Evolutionary conservation across 2,113 vertebrate species (phyloP), one percentile per base, ranked within the genome.

Genomic region (Dasyornis broadbenti): DNA sequence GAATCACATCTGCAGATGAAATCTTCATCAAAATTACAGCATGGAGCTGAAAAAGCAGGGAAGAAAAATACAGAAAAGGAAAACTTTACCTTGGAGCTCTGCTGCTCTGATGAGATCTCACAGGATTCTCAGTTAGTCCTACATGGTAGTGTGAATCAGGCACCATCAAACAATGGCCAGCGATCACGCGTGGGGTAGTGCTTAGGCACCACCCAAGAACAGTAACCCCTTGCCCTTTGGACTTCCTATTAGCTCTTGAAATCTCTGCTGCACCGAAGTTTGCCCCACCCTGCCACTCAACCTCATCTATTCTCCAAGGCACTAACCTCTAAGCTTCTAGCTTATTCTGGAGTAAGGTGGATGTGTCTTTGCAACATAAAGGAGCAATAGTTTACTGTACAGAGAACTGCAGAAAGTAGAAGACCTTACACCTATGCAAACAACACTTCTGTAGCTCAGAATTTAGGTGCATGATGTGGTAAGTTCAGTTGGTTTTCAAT

Each of bases 71-170:
- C 8, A 81, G 77, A 80, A 89, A 84, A 64, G 77, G 12, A 91
- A 71, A 95, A 81, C 60, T 92, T 85, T 94, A 97, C 95, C 95
- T 97, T 23, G 5, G 45, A 79, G 53, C 84, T 87, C 69, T 75
- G 56, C 80, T 84, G 72, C 72, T 71, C 39, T 90, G 69, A 33
- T 37, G 65, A 92, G 77, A 78, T 75, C 80, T 75, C 2, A 7
- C 60, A 81, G 91, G 72, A 75, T 63, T 91, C 78, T 89, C 65
- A 83, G 63, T 18, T 33, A 60, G 47, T 92, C 52, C 72, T 93
- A 90, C 22, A 82, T 17, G 57, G 75, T 40, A 86, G 61, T 0
- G 1, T 65, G 57, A 92, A 82, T 24, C 71, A 23, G 57, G 53
- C n/a, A 82, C 77, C 24, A 56, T 61, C 81, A 66, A 56, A 22